Evolutionary conservation across 2,113 vertebrate genomes (phyloP).

Genomic region (Origma solitaria): DNA sequence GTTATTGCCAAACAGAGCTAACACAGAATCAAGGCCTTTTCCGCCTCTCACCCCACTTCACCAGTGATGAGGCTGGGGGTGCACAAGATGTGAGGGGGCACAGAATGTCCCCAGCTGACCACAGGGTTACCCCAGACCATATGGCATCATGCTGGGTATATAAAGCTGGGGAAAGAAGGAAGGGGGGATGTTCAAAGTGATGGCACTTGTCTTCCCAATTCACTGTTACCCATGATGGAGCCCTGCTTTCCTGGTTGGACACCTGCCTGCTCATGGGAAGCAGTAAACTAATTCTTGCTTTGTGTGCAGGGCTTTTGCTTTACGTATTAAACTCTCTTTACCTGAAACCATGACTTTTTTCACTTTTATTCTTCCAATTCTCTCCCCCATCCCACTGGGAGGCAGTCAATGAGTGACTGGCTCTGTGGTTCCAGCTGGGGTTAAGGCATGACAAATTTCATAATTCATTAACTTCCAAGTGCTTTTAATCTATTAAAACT

Average conservation of each 20-base stretch:
- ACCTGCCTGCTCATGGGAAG: background rate
- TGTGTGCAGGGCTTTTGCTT: background rate
- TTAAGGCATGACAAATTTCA: background rate
- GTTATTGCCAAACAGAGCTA: background rate
- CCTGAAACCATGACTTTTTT: background rate
- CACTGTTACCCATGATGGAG: background rate
- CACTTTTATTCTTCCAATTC: background rate
- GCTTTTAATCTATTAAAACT: background rate
- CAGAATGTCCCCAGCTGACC: background rate
- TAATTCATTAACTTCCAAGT: background rate
- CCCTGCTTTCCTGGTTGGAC: background rate
- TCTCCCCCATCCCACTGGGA: background rate
- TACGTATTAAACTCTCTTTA: background rate
- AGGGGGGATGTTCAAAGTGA: background rate
- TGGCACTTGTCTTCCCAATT: background rate
- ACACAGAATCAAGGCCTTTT: background rate
- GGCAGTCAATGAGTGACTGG: background rate
- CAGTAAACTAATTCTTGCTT: background rate
- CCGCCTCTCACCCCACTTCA: background rate
- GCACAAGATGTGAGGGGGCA: too few species aligned
- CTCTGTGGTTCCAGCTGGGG: background rate
- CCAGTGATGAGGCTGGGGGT: background rate
- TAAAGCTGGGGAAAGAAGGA: background rate
- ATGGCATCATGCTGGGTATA: background rate
- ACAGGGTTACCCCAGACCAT: background rate